phyloP scores from a whole-genome alignment of 2,888 invertebrate species.

The Cloeon dipterum region DNA sequence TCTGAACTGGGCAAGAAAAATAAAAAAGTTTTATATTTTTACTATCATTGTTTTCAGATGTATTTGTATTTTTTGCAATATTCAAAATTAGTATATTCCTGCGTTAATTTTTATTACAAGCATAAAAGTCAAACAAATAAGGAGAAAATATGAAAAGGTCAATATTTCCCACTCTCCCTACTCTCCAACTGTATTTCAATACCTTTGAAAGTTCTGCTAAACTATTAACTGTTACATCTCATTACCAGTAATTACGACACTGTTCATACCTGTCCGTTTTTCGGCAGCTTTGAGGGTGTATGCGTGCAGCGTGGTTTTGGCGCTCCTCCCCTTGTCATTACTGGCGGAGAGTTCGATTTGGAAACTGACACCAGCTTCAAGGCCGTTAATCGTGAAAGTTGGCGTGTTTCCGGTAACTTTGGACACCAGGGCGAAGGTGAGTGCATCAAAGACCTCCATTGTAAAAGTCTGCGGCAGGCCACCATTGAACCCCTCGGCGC shows the following conservation, averaged over 20 bases:
- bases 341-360: conserved; percentile 41
- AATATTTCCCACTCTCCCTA: too few species aligned
- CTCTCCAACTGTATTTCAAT: too few species aligned
- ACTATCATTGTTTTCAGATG: too few species aligned
- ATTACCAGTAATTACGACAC: too few species aligned
- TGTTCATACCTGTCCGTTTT: conserved; percentile 44
- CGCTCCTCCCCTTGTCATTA: conserved; percentile 48
- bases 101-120: too few species aligned
- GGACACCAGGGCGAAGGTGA: conserved; percentile 24
- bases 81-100: too few species aligned
- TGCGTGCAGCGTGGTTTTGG: conserved; percentile 36
- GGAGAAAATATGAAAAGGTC: too few species aligned
- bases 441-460: conserved; percentile 38
- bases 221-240: too few species aligned
- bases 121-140: background rate
- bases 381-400: conserved; percentile 36
- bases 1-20: too few species aligned
- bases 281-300: conserved; percentile 49
- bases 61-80: too few species aligned
- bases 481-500: conserved; percentile 52
- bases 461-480: conserved; percentile 49
- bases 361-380: conserved; percentile 43
- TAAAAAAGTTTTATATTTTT: too few species aligned
- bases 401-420: conserved; percentile 32
- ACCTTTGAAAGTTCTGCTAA: too few species aligned